Evolutionary conservation across 2,113 vertebrate species (phyloP).

Genomic region (Eupsittula cactorum): DNA sequence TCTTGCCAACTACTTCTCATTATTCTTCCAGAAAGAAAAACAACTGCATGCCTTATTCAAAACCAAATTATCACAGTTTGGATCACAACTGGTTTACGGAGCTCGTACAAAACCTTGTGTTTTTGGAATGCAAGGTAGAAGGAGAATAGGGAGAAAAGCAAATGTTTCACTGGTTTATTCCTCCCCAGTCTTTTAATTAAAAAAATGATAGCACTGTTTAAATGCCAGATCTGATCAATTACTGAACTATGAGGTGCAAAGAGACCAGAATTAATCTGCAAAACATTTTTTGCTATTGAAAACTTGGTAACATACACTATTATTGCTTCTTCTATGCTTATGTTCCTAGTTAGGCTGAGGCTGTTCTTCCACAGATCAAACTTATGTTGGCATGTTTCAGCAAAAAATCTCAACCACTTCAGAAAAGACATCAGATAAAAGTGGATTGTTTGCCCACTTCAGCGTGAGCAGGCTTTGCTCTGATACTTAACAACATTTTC

Average conservation of each 20-base stretch:
- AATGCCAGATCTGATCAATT: background rate
- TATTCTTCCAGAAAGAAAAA: background rate
- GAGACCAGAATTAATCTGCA: background rate
- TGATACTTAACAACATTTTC: background rate
- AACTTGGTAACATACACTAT: background rate
- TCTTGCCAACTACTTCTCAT: conserved; percentile 20
- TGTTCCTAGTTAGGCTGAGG: background rate
- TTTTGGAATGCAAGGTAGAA: background rate
- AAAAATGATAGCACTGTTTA: background rate
- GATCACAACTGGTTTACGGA: conserved; percentile 20
- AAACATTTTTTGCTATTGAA: background rate
- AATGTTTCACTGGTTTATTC: background rate
- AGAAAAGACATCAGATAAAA: background rate
- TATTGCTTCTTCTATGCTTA: background rate
- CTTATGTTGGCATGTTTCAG: background rate
- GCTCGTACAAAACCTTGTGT: conserved; percentile 18
- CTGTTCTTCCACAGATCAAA: background rate
- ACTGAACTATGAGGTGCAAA: background rate
- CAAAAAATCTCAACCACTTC: background rate
- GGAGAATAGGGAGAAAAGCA: background rate
- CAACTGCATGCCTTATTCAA: background rate
- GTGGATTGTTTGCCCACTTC: background rate
- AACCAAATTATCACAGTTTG: background rate
- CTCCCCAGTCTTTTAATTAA: background rate
- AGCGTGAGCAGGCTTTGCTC: background rate